Percentiles rank a stretch among this genome's conserved stretches.
Evolutionary conservation across 2,797 vertebrate genomes (phyloP).

Genomic region (Bradypodion pumilum): DNA sequence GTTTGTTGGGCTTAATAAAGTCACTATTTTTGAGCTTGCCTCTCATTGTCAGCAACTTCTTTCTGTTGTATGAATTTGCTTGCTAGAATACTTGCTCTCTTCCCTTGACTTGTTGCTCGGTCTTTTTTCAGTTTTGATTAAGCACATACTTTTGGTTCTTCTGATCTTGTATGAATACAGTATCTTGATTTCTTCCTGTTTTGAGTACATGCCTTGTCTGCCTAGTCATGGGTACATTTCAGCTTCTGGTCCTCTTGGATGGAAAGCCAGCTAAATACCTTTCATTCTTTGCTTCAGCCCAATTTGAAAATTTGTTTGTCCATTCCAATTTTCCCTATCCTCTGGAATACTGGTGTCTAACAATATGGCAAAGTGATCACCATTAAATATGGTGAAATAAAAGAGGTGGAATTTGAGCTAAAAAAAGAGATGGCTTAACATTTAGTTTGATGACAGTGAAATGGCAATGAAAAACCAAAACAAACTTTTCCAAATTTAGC

Average conservation of each 20-base stretch:
- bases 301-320: neutral
- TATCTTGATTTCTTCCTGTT: neutral
- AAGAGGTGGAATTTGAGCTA: conserved; percentile 8
- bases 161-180: neutral
- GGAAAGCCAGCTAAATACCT: neutral
- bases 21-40: neutral
- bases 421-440: neutral
- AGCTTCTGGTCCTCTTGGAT: neutral
- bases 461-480: neutral
- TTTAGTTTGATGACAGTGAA: neutral
- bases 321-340: neutral
- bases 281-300: neutral
- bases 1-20: neutral
- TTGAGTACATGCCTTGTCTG: neutral
- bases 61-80: neutral
- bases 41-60: neutral
- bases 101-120: neutral
- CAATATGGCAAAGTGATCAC: neutral
- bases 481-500: neutral
- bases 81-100: neutral
- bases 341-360: neutral
- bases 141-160: neutral
- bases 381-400: conserved; percentile 7
- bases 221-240: neutral
- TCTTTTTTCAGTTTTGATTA: neutral